Percentiles rank a stretch among this genome's conserved stretches.
These are phyloP conservation scores for Keiferia lycopersicella DNA, from an alignment of 2,888 invertebrate species.

Conservation along the genomic window DNA sequence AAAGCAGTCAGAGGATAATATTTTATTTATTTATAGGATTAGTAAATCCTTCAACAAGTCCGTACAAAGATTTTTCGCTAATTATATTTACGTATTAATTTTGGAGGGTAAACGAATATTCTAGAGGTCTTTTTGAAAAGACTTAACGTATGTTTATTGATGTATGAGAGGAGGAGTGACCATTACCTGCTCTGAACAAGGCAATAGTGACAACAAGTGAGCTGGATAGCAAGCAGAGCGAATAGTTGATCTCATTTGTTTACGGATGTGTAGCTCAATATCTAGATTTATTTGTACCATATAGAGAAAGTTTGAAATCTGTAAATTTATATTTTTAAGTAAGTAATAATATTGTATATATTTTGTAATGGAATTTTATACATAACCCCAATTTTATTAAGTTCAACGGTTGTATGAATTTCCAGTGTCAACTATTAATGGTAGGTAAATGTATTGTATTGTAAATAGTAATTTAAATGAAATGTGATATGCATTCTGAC, in stretches of 20 bases:
- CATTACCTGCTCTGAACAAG: background rate
- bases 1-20: background rate
- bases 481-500: conserved; percentile 75
- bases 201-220: conserved; percentile 13
- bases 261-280: conserved; percentile 76
- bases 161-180: background rate
- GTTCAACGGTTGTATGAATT: conserved; percentile 64
- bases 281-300: conserved; percentile 66
- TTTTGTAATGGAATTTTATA: conserved; percentile 76
- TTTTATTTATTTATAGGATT: conserved; percentile 3
- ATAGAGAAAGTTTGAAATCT: conserved; percentile 60
- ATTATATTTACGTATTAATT: conserved; percentile 5
- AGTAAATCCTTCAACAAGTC: too few species aligned
- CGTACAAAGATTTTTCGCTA: conserved; percentile 37
- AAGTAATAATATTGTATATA: conserved; percentile 69
- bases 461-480: conserved; percentile 69
- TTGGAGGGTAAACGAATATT: too few species aligned
- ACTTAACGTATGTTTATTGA: too few species aligned
- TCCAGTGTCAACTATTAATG: conserved; percentile 60
- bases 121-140: too few species aligned
- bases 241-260: conserved; percentile 79
- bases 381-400: conserved; percentile 66
- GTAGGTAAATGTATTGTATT: conserved; percentile 53
- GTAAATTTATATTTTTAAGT: conserved; percentile 66
- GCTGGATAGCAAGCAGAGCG: conserved; percentile 50